Conservation (phyloP, 2,797 vertebrate species). For the Saxicola maurus region DNA sequence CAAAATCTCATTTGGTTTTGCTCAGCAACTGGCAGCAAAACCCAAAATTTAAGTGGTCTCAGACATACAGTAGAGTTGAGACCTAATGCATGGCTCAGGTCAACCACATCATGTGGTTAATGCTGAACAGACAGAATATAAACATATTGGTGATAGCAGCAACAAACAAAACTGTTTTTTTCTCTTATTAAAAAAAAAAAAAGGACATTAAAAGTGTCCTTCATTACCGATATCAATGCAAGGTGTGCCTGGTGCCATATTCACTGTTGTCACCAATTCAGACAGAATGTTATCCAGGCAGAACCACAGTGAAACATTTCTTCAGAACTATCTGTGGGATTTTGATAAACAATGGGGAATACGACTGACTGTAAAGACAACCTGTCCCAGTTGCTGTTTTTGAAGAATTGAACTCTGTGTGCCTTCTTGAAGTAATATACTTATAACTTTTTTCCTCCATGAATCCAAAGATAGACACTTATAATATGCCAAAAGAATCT, state of each 20-base stretch:
- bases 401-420: background rate
- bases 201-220: background rate
- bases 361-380: background rate
- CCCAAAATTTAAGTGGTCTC: background rate
- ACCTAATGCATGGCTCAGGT: background rate
- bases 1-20: background rate
- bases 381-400: background rate
- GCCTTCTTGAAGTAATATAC: background rate
- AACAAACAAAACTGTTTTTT: background rate
- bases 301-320: background rate
- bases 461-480: background rate
- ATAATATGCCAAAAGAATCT: background rate
- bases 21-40: background rate
- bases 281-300: accelerated
- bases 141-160: background rate
- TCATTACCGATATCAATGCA: background rate
- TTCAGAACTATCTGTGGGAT: background rate
- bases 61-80: background rate
- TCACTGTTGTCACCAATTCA: background rate
- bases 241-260: background rate
- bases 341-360: background rate
- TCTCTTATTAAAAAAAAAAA: background rate
- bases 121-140: background rate
- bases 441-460: background rate
- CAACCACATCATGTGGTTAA: background rate